Evolutionary conservation across 2,797 vertebrate genomes (phyloP).

Genomic region (Protonibea diacanthus): DNA sequence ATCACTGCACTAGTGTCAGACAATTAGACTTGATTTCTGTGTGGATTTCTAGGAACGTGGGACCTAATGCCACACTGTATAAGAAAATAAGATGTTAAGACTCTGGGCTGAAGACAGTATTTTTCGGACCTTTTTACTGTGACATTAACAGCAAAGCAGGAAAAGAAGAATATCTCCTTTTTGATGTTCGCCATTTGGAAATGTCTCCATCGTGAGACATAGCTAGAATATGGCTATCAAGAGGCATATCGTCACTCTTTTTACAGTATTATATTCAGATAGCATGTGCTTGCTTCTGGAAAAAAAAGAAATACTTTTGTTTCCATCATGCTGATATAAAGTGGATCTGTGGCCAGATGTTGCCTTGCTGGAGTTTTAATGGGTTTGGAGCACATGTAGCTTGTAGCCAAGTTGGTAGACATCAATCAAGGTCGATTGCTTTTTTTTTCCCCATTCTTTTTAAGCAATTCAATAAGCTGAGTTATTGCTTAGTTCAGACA

Average conservation of each 20-base stretch:
- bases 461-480: constrained; percentile 21
- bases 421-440: constrained; percentile 69
- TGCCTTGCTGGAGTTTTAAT: constrained; percentile 53
- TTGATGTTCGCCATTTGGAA: neutral
- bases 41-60: neutral
- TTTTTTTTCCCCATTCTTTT: constrained; percentile 2
- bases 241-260: neutral
- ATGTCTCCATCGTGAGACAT: constrained; percentile 7
- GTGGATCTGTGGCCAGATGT: constrained; percentile 46
- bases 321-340: constrained; percentile 27
- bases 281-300: neutral
- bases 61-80: too few relatives aligned
- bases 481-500: constrained; percentile 15
- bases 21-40: neutral
- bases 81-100: neutral
- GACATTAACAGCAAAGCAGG: neutral
- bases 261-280: neutral
- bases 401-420: constrained; percentile 56
- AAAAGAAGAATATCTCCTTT: neutral
- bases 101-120: neutral
- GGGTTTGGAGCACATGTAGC: constrained; percentile 41
- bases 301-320: neutral
- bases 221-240: neutral
- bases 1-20: neutral
- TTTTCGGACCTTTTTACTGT: neutral